A percentile compares a stretch with the other conserved stretches of the same genome.
Conservation (phyloP, 2,888 invertebrate genomes). For the Arge pagana region DNA sequence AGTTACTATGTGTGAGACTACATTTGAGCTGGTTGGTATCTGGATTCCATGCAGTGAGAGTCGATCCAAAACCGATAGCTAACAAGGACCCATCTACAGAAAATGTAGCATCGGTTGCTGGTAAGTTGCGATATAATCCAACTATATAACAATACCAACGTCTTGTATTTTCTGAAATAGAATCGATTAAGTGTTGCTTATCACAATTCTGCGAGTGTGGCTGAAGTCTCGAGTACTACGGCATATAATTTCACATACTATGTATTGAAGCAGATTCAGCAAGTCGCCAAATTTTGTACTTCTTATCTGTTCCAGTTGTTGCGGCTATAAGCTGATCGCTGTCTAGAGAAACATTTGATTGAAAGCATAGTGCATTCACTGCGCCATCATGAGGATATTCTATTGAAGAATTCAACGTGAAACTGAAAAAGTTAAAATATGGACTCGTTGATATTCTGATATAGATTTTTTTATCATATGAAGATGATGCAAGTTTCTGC, state of each 20-base stretch:
- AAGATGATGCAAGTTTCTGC: conserved; percentile 5
- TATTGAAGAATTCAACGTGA: conserved; percentile 72
- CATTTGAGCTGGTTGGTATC: conserved; percentile 64
- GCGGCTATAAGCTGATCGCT: conserved; percentile 62
- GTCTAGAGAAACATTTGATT: conserved; percentile 56
- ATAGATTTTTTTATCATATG: conserved; percentile 5
- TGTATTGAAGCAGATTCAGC: conserved; percentile 63
- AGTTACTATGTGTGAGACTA: conserved; percentile 60
- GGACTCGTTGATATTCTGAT: conserved; percentile 3
- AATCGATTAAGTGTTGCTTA: no score
- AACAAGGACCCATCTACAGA: conserved; percentile 78
- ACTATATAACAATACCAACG: conserved; percentile 71
- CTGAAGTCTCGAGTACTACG: background rate
- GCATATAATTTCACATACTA: conserved; percentile 56
- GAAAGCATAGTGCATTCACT: conserved; percentile 66
- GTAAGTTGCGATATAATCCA: conserved; percentile 66
- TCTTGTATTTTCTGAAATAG: conserved; percentile 59
- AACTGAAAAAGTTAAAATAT: no score
- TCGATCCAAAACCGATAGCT: conserved; percentile 70
- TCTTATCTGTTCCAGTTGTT: conserved; percentile 70
- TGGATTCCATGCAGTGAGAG: conserved; percentile 73
- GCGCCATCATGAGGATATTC: conserved; percentile 71
- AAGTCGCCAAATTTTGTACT: conserved; percentile 74
- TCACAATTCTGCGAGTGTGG: background rate
- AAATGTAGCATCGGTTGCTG: conserved; percentile 66